phyloP scores from a whole-genome alignment of 2,888 invertebrate species.

The Schizaphis graminum region DNA sequence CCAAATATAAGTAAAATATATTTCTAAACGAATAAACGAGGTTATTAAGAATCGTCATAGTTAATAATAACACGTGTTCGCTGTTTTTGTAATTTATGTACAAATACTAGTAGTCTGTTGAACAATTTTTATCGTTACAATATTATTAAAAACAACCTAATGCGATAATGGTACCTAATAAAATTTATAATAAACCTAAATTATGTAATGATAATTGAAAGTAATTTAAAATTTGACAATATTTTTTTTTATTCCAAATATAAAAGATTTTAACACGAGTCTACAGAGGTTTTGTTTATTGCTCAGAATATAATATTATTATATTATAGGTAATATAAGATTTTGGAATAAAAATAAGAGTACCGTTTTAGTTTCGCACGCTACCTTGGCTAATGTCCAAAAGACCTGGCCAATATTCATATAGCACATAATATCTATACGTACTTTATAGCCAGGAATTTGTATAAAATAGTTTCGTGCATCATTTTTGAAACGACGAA shows the following conservation, averaged over 20 bases:
- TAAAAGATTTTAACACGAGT: neutral
- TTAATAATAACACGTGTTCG: neutral
- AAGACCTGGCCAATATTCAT: conserved; percentile 60
- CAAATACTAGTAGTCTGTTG: neutral
- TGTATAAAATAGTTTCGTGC: neutral
- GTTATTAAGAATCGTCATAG: neutral
- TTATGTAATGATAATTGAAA: neutral
- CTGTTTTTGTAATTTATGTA: neutral
- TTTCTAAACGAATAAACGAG: neutral
- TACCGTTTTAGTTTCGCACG: conserved; percentile 58
- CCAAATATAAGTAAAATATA: neutral
- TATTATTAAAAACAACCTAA: neutral
- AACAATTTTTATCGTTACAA: neutral
- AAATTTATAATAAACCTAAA: neutral
- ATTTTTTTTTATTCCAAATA: neutral
- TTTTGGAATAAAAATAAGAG: conserved; percentile 60
- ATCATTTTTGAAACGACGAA: neutral
- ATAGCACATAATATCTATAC: conserved; percentile 6
- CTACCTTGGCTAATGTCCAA: conserved; percentile 46
- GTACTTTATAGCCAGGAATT: conserved; percentile 31
- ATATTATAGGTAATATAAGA: conserved; percentile 26
- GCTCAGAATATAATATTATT: neutral
- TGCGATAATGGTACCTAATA: neutral
- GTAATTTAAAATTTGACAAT: neutral
- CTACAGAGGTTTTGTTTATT: neutral